Conservation (phyloP, 2,113 vertebrate genomes). For the Ahaetulla prasina region DNA sequence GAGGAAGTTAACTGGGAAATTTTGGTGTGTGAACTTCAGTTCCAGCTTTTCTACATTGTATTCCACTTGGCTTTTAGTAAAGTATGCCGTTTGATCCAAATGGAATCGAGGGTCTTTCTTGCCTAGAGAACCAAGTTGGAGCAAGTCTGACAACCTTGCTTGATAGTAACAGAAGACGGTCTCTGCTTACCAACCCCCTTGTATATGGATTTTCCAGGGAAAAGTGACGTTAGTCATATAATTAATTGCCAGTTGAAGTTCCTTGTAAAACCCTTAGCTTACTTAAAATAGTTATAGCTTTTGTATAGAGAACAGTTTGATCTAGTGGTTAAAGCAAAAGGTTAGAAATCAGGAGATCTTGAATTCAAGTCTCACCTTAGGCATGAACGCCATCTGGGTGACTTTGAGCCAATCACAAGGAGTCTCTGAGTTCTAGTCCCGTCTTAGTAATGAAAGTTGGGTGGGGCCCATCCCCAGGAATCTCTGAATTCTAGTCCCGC, state of each 20-base stretch:
- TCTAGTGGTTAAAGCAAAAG: background rate
- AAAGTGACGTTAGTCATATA: background rate
- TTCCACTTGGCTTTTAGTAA: background rate
- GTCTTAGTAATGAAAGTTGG: background rate
- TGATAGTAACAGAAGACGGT: background rate
- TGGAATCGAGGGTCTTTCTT: background rate
- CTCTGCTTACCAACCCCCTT: background rate
- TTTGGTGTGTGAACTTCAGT: background rate
- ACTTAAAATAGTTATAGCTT: background rate
- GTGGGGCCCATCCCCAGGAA: background rate
- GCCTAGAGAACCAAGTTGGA: background rate
- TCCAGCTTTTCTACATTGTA: background rate
- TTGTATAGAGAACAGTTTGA: background rate
- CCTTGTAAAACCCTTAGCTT: background rate
- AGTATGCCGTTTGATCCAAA: background rate
- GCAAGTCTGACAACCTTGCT: background rate
- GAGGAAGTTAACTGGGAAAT: background rate
- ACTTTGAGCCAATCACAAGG: too few species aligned
- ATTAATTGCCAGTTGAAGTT: background rate
- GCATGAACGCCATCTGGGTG: too few species aligned
- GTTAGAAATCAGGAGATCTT: background rate
- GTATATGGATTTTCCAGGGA: background rate
- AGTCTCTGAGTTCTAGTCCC: too few species aligned
- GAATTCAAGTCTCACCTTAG: background rate
- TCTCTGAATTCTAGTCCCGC: too few species aligned